Conservation (phyloP, 2,797 vertebrate genomes). For the Catamblyrhynchus diadema region DNA sequence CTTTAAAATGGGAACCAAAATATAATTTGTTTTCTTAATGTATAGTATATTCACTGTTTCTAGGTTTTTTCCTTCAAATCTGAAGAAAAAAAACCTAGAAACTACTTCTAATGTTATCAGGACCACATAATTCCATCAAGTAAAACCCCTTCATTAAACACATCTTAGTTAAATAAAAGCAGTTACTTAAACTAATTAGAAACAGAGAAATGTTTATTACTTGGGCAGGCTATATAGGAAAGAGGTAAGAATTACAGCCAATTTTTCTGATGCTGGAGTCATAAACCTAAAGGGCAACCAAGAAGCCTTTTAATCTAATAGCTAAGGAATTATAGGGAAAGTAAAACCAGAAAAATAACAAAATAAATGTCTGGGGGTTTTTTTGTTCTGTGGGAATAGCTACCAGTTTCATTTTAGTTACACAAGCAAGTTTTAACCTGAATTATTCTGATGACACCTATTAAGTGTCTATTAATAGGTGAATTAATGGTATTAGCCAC, state of each 20-base stretch:
- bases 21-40: not conserved
- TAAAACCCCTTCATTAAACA: not conserved
- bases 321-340: not conserved
- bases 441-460: not conserved
- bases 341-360: not conserved
- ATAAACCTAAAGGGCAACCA: not conserved
- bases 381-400: not conserved
- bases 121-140: not conserved
- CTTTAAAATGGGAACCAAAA: not conserved
- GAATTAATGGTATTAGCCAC: not conserved
- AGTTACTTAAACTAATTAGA: not conserved
- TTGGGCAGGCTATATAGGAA: not conserved
- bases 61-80: not conserved
- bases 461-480: not conserved
- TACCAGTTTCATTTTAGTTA: not conserved
- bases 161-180: not conserved
- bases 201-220: not conserved
- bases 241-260: not conserved
- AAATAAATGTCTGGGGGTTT: accelerated
- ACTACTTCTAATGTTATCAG: not conserved
- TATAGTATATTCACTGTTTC: not conserved
- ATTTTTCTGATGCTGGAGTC: not conserved
- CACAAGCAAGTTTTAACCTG: not conserved
- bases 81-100: not conserved
- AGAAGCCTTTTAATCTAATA: not conserved